phyloP scores from a whole-genome alignment of 2,797 vertebrate species.

The Sebastes alutus region DNA sequence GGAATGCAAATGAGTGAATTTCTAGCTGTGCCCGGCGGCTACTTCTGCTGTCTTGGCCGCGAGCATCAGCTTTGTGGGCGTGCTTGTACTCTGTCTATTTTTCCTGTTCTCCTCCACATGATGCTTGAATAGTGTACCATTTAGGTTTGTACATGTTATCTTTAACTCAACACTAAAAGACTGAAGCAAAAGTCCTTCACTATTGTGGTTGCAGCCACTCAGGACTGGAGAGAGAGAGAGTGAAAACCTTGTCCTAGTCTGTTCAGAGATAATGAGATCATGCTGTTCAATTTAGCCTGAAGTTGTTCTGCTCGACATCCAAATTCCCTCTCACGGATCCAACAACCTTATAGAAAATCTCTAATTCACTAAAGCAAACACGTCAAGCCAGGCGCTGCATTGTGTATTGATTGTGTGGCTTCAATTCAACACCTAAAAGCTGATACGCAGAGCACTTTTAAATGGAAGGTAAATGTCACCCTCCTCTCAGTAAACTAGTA shows the following conservation, averaged over 20 bases:
- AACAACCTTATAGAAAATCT: constrained; percentile 22
- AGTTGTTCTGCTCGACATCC: constrained; percentile 38
- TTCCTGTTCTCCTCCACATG: constrained; percentile 10
- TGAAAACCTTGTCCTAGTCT: constrained; percentile 18
- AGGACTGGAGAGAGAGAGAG: background rate
- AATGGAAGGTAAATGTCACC: constrained; percentile 13
- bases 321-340: constrained; percentile 22
- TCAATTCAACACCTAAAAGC: background rate
- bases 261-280: constrained; percentile 46
- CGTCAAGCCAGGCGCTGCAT: background rate
- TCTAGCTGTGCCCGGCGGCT: background rate
- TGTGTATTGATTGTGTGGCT: constrained; percentile 7
- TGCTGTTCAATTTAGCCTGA: constrained; percentile 52
- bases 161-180: constrained; percentile 2
- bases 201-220: constrained; percentile 13
- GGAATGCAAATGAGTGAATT: constrained; percentile 58
- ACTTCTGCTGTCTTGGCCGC: constrained; percentile 19
- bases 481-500: background rate
- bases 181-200: constrained; percentile 14
- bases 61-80: constrained; percentile 16
- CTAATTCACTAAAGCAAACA: constrained; percentile 23
- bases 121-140: background rate
- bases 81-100: constrained; percentile 12
- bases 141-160: background rate
- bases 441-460: background rate